Conservation (phyloP, 2,113 vertebrate genomes). For the Tychaedon coryphoeus region DNA sequence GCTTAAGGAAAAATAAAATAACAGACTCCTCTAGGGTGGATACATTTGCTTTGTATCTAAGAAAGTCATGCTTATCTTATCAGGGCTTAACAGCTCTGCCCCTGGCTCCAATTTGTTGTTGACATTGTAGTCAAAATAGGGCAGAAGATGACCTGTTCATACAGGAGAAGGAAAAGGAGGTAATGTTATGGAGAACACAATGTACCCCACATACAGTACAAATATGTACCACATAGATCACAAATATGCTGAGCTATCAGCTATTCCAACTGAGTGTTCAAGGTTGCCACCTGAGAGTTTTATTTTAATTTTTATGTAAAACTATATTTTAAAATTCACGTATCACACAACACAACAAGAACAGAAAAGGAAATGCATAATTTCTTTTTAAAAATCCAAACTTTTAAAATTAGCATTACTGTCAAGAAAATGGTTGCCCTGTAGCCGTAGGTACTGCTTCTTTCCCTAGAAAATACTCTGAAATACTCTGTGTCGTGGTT, state of each 20-base stretch:
- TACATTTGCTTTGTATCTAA: neutral
- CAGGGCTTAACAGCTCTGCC: neutral
- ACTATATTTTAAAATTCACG: neutral
- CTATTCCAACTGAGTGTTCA: neutral
- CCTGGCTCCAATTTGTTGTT: neutral
- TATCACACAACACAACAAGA: neutral
- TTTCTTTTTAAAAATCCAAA: neutral
- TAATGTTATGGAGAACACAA: neutral
- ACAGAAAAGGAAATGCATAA: neutral
- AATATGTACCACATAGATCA: neutral
- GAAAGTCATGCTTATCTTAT: neutral
- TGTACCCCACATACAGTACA: neutral
- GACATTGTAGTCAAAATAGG: neutral
- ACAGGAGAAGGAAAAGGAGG: neutral
- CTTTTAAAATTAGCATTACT: neutral
- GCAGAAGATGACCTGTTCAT: neutral
- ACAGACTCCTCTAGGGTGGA: neutral
- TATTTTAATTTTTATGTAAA: neutral
- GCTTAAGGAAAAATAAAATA: neutral
- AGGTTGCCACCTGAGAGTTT: neutral
- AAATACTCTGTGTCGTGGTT: neutral
- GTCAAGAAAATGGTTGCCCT: neutral
- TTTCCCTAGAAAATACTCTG: neutral
- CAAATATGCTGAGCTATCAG: neutral
- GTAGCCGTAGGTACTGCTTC: neutral